Percentiles rank a stretch among this genome's conserved stretches.
These are phyloP conservation scores for Larimichthys crocea DNA, from an alignment of 2,113 vertebrate species.

Conservation along the genomic window DNA sequence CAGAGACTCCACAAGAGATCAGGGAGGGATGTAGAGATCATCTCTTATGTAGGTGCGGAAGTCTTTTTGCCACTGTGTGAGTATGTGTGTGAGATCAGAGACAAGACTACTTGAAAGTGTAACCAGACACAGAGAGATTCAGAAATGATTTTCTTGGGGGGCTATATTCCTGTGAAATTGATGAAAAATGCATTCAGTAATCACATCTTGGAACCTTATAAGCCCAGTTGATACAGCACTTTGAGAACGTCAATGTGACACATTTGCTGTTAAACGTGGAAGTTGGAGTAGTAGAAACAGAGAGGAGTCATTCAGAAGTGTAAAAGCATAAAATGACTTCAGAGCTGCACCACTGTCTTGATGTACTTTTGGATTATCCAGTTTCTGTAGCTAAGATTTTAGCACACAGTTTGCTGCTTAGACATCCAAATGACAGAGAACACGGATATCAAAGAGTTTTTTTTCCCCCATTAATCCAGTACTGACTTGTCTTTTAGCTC, in stretches of 20 bases:
- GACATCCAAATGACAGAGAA: not conserved
- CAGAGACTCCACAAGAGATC: not conserved
- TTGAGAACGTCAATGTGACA: not conserved
- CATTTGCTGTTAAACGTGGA: not conserved
- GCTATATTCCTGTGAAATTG: not conserved
- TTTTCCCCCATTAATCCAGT: not conserved
- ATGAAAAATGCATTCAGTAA: not conserved
- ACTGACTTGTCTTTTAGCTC: not conserved
- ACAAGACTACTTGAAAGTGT: not conserved
- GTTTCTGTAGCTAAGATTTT: not conserved
- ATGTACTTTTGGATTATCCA: not conserved
- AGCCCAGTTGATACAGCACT: not conserved
- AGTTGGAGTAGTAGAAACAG: not conserved
- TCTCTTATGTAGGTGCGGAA: not conserved
- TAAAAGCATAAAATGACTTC: not conserved
- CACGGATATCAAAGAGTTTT: not conserved
- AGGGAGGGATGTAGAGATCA: not conserved
- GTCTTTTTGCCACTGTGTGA: not conserved
- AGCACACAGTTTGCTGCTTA: not conserved
- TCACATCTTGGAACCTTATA: not conserved
- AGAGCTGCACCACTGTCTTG: not conserved
- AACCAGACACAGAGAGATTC: not conserved
- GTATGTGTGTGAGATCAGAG: not conserved
- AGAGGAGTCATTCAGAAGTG: constrained; percentile 1
- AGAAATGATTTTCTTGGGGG: not conserved